These are phyloP conservation scores for Montipora efflorescens DNA, from an alignment of 64 coral and sea anemone genomes.

Conservation along the genomic window DNA sequence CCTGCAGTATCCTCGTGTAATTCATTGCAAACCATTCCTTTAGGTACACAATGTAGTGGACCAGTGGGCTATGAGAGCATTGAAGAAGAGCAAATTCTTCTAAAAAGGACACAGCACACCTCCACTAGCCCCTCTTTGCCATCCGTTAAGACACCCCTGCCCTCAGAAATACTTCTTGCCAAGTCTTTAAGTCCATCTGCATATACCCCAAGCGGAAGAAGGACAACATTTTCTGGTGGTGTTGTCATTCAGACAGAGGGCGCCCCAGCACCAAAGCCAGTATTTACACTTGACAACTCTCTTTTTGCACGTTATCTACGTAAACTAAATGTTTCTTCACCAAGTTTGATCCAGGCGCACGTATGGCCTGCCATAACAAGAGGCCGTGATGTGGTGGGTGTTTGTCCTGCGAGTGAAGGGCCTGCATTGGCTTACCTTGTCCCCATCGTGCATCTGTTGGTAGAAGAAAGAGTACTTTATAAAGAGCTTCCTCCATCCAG, in stretches of 20 bases:
- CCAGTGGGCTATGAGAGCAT: no score
- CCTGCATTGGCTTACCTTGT: slow-evolving; percentile 76
- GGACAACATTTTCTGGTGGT: slow-evolving; percentile 47
- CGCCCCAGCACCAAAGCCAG: slow-evolving; percentile 61
- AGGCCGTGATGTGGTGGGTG: slow-evolving; percentile 88
- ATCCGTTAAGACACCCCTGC: slow-evolving; percentile 12
- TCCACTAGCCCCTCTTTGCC: not conserved
- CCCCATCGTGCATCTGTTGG: slow-evolving; percentile 74
- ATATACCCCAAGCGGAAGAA: slow-evolving; percentile 6
- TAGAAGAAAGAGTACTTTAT: slow-evolving; percentile 71
- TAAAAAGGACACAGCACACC: not conserved
- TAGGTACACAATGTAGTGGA: not conserved
- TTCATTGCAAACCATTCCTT: not conserved
- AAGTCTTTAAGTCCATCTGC: slow-evolving; percentile 14
- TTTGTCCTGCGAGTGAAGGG: slow-evolving; percentile 52
- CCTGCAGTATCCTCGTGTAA: not conserved
- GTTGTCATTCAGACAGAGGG: slow-evolving; percentile 62
- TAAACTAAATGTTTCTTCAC: slow-evolving; percentile 30
- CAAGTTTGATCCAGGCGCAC: slow-evolving; percentile 75
- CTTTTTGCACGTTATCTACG: slow-evolving; percentile 50
- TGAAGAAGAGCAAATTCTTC: not conserved
- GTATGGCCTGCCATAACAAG: slow-evolving; percentile 87
- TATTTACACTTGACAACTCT: slow-evolving; percentile 46
- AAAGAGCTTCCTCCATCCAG: slow-evolving; percentile 72
- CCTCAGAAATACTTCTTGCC: slow-evolving; percentile 62